phyloP scores from a whole-genome alignment of 2,888 invertebrate species.

The Aradus depressus region DNA sequence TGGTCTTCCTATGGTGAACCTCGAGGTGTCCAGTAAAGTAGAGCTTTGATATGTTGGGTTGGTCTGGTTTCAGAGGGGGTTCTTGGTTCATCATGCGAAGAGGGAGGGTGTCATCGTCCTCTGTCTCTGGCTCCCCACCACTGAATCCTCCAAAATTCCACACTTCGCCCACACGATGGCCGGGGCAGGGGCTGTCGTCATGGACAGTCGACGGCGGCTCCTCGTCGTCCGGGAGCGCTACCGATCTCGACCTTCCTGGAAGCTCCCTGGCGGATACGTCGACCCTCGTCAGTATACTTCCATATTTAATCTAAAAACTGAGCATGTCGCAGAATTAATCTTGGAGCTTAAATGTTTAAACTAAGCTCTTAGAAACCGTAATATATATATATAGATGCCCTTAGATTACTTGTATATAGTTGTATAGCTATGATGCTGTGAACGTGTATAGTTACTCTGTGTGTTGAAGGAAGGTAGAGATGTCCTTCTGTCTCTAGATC shows the following conservation, averaged over 20 bases:
- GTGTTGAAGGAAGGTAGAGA: too few species aligned
- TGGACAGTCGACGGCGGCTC: slow-evolving; percentile 55
- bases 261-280: slow-evolving; percentile 84
- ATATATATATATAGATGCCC: too few species aligned
- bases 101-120: slow-evolving; percentile 67
- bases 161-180: slow-evolving; percentile 68
- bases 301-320: neutral
- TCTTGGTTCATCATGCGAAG: slow-evolving; percentile 79
- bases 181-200: slow-evolving; percentile 78
- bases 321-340: too few species aligned
- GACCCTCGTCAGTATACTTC: slow-evolving; percentile 52
- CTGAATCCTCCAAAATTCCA: slow-evolving; percentile 54
- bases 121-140: slow-evolving; percentile 64
- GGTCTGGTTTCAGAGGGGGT: slow-evolving; percentile 50
- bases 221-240: slow-evolving; percentile 70
- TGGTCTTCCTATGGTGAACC: neutral
- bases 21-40: neutral
- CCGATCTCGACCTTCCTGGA: slow-evolving; percentile 56
- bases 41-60: neutral
- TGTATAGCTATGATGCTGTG: too few species aligned
- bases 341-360: too few species aligned
- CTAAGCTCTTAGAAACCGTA: too few species aligned
- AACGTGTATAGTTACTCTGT: too few species aligned
- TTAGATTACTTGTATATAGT: too few species aligned
- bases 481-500: too few species aligned